Conservation (phyloP, 2,797 vertebrate genomes). For the Thripadectes ignobilis region DNA sequence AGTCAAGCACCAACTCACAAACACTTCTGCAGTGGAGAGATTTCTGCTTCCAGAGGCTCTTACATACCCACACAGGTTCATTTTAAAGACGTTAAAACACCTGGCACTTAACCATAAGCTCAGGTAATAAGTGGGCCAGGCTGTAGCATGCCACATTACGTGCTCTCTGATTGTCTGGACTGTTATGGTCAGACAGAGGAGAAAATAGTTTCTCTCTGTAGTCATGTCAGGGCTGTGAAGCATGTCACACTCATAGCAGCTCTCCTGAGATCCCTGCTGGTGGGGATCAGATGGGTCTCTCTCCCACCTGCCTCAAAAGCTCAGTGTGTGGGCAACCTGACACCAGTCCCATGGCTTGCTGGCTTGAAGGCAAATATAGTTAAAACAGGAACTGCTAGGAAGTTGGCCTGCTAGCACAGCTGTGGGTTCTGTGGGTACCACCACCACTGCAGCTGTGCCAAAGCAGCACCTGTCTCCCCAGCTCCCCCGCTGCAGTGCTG, state of each 20-base stretch:
- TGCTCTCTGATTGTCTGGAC: neutral
- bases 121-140: neutral
- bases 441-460: neutral
- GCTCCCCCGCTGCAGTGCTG: neutral
- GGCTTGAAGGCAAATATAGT: neutral
- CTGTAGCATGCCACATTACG: accelerated
- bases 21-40: neutral
- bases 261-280: neutral
- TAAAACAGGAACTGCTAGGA: neutral
- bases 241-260: neutral
- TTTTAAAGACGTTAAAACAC: neutral
- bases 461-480: neutral
- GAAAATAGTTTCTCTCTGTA: neutral
- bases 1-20: neutral
- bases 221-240: neutral
- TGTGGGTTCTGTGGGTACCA: neutral
- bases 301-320: neutral
- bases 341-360: neutral
- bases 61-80: neutral
- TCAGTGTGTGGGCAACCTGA: neutral
- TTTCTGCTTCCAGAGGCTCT: neutral
- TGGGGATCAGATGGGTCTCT: accelerated
- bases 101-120: neutral
- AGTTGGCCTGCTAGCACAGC: neutral
- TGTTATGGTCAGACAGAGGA: neutral